Evolutionary conservation across 2,113 vertebrate genomes (phyloP).

Genomic region (Toxotes chatareus): DNA sequence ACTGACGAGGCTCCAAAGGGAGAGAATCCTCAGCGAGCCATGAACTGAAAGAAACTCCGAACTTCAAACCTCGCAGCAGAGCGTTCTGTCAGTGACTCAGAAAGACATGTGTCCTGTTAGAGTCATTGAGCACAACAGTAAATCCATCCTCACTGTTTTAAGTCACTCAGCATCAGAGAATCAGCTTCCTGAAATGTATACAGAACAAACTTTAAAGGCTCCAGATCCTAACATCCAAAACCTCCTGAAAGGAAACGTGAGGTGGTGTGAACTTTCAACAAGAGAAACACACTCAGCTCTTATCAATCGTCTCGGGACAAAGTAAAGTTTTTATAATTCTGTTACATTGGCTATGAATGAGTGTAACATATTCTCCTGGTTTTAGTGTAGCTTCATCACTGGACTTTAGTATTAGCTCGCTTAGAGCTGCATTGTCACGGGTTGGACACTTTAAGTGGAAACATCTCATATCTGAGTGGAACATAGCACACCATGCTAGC

Average conservation of each 20-base stretch:
- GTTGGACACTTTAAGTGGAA: background rate
- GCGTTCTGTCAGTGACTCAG: background rate
- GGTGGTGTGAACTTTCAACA: background rate
- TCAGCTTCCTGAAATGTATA: conserved; percentile 23
- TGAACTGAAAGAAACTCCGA: background rate
- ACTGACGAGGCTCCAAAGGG: background rate
- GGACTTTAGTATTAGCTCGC: background rate
- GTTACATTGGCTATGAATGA: background rate
- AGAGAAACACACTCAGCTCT: background rate
- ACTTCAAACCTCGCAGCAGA: background rate
- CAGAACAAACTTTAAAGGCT: background rate
- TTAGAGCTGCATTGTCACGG: background rate
- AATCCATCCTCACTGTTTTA: conserved; percentile 23
- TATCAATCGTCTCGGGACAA: background rate
- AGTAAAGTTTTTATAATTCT: background rate
- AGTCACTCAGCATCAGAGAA: conserved; percentile 17
- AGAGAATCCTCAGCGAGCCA: background rate
- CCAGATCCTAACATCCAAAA: background rate
- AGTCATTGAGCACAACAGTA: background rate
- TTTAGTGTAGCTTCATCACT: background rate
- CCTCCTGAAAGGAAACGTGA: background rate
- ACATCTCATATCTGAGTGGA: background rate
- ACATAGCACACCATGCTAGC: conserved; percentile 1
- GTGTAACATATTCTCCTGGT: background rate
- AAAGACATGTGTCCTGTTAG: background rate